Evolutionary conservation across 1,140 invertebrate species (phyloP).

Genomic region (Zaprionus davidi): DNA sequence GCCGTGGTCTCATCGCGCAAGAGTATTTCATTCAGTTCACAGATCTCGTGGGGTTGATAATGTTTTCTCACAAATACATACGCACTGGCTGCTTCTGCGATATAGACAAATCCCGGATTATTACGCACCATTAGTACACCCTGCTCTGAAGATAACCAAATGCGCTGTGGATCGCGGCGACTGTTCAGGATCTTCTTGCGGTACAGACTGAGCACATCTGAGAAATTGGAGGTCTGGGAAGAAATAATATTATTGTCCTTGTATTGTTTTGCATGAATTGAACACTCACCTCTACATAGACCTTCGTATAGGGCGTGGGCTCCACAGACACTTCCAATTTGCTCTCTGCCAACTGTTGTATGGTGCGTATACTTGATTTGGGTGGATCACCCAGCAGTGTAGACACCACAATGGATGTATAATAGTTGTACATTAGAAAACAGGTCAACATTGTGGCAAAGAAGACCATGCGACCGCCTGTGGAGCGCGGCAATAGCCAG

Average conservation of each 20-base stretch:
- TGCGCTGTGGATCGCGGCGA: constrained; percentile 32
- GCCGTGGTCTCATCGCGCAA: constrained; percentile 56
- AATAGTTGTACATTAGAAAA: constrained; percentile 80
- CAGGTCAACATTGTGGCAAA: constrained; percentile 66
- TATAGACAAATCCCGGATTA: constrained; percentile 67
- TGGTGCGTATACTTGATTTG: constrained; percentile 68
- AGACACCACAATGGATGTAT: constrained; percentile 79
- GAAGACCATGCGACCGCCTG: constrained; percentile 75
- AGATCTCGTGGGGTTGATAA: constrained; percentile 75
- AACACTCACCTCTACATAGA: constrained; percentile 50
- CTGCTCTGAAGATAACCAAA: constrained; percentile 63
- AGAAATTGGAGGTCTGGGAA: constrained; percentile 32
- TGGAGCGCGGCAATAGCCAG: constrained; percentile 65
- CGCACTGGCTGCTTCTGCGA: constrained; percentile 61
- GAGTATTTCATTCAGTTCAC: constrained; percentile 71
- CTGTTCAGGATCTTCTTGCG: constrained; percentile 55
- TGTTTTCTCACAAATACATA: constrained; percentile 62
- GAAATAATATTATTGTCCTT: not conserved
- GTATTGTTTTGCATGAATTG: not conserved
- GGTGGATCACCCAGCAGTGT: constrained; percentile 62
- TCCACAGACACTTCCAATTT: constrained; percentile 68
- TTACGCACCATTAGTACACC: constrained; percentile 63
- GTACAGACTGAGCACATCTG: constrained; percentile 54
- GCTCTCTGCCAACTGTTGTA: constrained; percentile 77
- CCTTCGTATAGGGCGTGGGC: constrained; percentile 56